A percentile compares a stretch with the other conserved stretches of the same genome.
Evolutionary conservation across 1,140 invertebrate genomes (phyloP).

Genomic region (Holcopasites calliopsidis): DNA sequence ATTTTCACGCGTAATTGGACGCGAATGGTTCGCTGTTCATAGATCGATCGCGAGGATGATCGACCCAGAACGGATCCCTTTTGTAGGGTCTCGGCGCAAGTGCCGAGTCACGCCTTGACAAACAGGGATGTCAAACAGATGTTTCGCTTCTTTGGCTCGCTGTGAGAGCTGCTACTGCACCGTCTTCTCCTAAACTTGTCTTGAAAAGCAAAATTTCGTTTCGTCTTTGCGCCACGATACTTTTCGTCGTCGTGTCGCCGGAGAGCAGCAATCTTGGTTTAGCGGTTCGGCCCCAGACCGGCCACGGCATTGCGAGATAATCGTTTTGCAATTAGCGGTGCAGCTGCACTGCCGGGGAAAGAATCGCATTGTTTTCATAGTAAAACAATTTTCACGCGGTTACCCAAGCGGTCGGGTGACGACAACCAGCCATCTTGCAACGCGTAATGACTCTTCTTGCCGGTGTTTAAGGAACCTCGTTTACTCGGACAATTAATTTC

Average conservation of each 20-base stretch:
- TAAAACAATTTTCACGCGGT: conserved; percentile 59
- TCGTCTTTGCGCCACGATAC: background rate
- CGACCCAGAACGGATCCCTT: conserved; percentile 64
- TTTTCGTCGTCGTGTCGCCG: background rate
- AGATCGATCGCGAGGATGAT: conserved; percentile 74
- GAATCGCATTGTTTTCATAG: conserved; percentile 58
- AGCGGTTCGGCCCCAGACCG: background rate
- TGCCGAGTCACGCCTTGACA: conserved; percentile 80
- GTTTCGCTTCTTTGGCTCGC: conserved; percentile 65
- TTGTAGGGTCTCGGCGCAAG: conserved; percentile 74
- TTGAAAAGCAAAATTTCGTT: too few relatives aligned
- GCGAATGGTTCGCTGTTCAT: conserved; percentile 70
- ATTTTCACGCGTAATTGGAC: conserved; percentile 79
- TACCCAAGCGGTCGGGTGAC: conserved; percentile 53
- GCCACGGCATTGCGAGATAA: conserved; percentile 53
- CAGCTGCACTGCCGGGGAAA: conserved; percentile 53
- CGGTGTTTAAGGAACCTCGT: conserved; percentile 50
- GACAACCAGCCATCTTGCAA: conserved; percentile 52
- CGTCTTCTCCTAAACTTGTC: conserved; percentile 52
- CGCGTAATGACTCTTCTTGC: conserved; percentile 56
- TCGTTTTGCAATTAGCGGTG: conserved; percentile 56
- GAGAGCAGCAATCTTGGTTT: conserved; percentile 16
- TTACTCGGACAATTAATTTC: conserved; percentile 56
- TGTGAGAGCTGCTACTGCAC: conserved; percentile 55
- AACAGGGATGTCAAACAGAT: conserved; percentile 81